Conservation (phyloP, 2,113 vertebrate species). For the Zootoca vivipara region DNA sequence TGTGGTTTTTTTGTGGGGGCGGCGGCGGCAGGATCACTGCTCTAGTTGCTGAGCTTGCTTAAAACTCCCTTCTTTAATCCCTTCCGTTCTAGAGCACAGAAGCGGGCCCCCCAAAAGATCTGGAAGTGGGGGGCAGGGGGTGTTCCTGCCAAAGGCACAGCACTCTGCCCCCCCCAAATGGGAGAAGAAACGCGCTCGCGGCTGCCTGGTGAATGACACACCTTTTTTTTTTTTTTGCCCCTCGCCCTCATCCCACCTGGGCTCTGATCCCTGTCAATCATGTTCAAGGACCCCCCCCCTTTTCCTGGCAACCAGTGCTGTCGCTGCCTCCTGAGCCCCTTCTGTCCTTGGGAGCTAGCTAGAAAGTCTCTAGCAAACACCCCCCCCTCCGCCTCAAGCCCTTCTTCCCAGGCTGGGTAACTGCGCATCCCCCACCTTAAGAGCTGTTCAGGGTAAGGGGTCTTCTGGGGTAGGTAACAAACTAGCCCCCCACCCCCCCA, state of each 20-base stretch:
- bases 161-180: neutral
- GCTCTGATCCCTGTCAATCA: constrained; percentile 12
- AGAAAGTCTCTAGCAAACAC: neutral
- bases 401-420: neutral
- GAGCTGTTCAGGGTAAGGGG: neutral
- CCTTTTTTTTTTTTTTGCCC: neutral
- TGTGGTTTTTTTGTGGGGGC: neutral
- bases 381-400: neutral
- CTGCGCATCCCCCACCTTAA: neutral
- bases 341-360: neutral
- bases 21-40: neutral
- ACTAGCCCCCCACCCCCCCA: neutral
- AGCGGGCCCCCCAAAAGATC: neutral
- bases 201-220: neutral
- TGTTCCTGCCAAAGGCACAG: neutral
- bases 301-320: neutral
- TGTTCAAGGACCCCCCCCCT: neutral
- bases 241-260: neutral
- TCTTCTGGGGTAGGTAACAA: neutral
- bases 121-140: neutral
- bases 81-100: neutral
- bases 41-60: neutral
- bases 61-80: neutral
- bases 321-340: neutral
- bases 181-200: neutral